Evolutionary conservation across 2,113 vertebrate genomes (phyloP), one percentile per base, ranked within the genome.

Genomic region (Solenodon paradoxus): DNA sequence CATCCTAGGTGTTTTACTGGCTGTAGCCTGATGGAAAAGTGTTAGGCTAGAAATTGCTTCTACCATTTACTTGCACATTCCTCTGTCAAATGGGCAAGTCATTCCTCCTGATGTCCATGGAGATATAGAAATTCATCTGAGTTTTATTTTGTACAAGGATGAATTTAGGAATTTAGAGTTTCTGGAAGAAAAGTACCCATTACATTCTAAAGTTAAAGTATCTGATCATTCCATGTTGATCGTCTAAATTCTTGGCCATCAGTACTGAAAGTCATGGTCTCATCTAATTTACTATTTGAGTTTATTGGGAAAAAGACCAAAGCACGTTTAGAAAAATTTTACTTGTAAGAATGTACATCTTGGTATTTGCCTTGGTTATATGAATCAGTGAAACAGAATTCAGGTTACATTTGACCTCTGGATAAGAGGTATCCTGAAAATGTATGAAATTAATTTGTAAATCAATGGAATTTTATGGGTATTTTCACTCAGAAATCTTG

Each of bases 391-490:
- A 17, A 77, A 64, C 30, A 92, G 53, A 10, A 79, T 42, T 88
- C n/a, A 78, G 32, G 38, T 13, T 12, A 16, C 53, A 90, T 24
- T n/a, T 64, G 69, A 61, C 20, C 24, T 75, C 88, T 80, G 49
- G 32, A 51, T 69, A 15, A 35, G 11, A 59, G 13, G 13, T 49
- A 3, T 49, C 9, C 38, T 69, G 71, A 85, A 77, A 88, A n/a
- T n/a, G n/a, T n/a, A n/a, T n/a, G n/a, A n/a, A n/a, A 63, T 85
- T 86, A 85, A 69, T 88, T 85, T 47, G 10, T 63, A 89, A 66
- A 63, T 55, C 7, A 80, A 32, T 24, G 22, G 72, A 28, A 92
- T 81, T 81, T 53, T 81, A 79, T 40, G 35, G 53, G 32, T 6
- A 72, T 78, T 91, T 77, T 24, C 40, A n/a, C 51, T 88, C 83